Conservation (phyloP, 1,140 invertebrate species). For the Temnothorax longispinosus region DNA sequence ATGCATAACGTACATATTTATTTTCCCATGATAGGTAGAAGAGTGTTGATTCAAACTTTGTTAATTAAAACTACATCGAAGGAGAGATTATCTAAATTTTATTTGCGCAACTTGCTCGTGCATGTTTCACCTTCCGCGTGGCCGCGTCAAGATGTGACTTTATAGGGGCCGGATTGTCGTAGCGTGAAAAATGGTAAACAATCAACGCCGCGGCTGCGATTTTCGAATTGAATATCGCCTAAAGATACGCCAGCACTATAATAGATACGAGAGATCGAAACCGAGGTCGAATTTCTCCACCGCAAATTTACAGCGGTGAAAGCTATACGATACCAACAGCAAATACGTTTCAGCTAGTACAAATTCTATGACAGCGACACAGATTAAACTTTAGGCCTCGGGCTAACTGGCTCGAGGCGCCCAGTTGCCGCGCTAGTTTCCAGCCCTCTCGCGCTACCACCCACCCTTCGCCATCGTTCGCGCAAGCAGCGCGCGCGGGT, state of each 20-base stretch:
- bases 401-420: constrained; percentile 38
- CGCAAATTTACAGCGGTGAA: constrained; percentile 27
- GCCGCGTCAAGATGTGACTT: not conserved
- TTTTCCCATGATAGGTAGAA: not conserved
- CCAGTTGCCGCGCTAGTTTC: constrained; percentile 26
- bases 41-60: constrained; percentile 25
- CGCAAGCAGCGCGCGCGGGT: constrained; percentile 27
- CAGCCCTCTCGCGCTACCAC: constrained; percentile 4
- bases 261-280: constrained; percentile 4
- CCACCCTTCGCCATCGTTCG: not conserved
- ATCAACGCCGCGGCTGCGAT: not conserved
- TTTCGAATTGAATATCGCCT: not conserved
- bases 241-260: not conserved
- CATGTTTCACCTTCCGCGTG: not conserved
- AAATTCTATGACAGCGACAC: constrained; percentile 57
- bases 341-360: constrained; percentile 45
- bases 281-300: not conserved
- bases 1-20: not conserved
- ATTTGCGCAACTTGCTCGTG: constrained; percentile 5
- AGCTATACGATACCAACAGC: constrained; percentile 1
- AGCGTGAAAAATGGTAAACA: not conserved
- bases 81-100: not conserved
- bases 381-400: constrained; percentile 61
- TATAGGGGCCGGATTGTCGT: not conserved
- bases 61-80: constrained; percentile 19